Conservation (phyloP, 1,140 invertebrate species). For the Holotrichia oblita region DNA sequence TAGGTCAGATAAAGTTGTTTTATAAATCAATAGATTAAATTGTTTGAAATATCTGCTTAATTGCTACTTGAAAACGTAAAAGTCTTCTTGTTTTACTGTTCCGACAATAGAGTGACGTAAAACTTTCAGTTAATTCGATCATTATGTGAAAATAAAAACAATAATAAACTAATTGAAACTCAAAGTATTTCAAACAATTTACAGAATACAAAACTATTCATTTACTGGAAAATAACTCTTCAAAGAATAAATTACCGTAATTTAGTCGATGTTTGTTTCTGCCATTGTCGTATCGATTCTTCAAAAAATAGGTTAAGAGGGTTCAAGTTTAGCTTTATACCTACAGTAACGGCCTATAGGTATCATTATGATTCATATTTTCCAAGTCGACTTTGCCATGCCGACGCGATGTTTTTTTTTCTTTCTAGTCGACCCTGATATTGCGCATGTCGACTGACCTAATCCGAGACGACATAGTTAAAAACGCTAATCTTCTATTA, state of each 20-base stretch:
- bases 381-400: constrained; percentile 5
- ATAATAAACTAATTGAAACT: too few relatives aligned
- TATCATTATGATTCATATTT: constrained; percentile 18
- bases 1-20: too few relatives aligned
- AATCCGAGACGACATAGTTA: neutral
- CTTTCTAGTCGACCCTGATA: neutral
- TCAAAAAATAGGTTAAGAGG: constrained; percentile 5
- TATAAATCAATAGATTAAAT: too few relatives aligned
- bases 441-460: neutral
- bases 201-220: too few relatives aligned
- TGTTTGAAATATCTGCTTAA: too few relatives aligned
- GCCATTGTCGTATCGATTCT: constrained; percentile 1
- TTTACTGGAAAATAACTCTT: neutral
- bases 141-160: too few relatives aligned
- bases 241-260: neutral
- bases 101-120: too few relatives aligned
- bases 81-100: too few relatives aligned
- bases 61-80: too few relatives aligned
- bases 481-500: neutral
- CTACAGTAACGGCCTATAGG: neutral
- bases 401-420: neutral
- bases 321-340: constrained; percentile 13
- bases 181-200: too few relatives aligned
- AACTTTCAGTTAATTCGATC: too few relatives aligned
- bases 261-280: constrained; percentile 3